Conservation (phyloP, 2,888 invertebrate species). For the Caradrina clavipalpis region DNA sequence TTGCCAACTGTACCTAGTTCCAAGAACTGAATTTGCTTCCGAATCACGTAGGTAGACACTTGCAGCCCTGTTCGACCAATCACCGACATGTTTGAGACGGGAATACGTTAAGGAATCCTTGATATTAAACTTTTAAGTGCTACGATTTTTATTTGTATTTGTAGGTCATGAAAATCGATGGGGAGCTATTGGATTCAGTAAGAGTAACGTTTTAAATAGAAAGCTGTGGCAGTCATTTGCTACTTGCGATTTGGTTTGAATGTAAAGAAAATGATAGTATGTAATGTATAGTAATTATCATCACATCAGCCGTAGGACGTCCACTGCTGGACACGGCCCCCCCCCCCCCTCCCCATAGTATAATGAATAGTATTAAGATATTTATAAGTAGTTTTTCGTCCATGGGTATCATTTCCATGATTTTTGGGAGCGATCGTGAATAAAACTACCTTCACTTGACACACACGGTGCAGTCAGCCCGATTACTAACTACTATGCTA, state of each 20-base stretch:
- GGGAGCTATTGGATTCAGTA: conserved; percentile 19
- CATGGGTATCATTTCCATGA: neutral
- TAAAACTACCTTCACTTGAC: neutral
- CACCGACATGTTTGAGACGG: conserved; percentile 84
- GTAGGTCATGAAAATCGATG: conserved; percentile 55
- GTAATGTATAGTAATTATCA: no score
- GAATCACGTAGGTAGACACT: conserved; percentile 85
- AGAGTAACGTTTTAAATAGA: conserved; percentile 18
- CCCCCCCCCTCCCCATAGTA: no score
- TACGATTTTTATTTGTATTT: conserved; percentile 54
- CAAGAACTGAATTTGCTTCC: conserved; percentile 73
- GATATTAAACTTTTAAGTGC: conserved; percentile 72
- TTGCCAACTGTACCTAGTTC: conserved; percentile 42
- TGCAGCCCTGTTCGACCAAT: conserved; percentile 88
- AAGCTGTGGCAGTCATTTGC: conserved; percentile 11
- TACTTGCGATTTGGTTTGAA: neutral
- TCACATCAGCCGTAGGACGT: no score
- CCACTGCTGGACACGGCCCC: no score
- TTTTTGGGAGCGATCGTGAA: neutral
- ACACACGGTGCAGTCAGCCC: neutral
- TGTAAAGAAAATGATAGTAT: neutral
- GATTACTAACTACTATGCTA: no score
- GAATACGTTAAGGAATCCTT: conserved; percentile 83
- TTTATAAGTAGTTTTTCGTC: neutral
- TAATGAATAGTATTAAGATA: no score